Evolutionary conservation across 2,113 vertebrate genomes (phyloP).

Genomic region (Propithecus coquereli): DNA sequence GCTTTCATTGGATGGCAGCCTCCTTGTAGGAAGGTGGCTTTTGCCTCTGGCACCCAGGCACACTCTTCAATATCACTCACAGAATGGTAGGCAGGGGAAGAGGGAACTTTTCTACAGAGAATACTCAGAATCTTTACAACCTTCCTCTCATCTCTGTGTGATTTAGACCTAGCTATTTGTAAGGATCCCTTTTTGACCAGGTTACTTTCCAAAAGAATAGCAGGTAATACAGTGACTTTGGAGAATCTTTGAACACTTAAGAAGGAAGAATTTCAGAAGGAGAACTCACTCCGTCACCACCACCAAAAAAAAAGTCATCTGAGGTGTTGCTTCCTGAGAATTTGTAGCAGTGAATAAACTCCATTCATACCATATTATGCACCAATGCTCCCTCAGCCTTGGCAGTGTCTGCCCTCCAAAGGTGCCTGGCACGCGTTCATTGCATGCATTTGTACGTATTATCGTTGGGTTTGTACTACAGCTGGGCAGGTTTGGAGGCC

Average conservation of each 20-base stretch:
- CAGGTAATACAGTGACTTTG: not conserved
- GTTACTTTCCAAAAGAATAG: not conserved
- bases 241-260: not conserved
- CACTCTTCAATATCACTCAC: not conserved
- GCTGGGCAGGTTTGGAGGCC: not conserved
- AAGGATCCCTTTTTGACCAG: not conserved
- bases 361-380: rapidly evolving
- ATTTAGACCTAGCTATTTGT: not conserved
- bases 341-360: not conserved
- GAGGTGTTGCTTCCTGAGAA: not conserved
- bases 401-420: not conserved
- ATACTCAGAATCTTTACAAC: not conserved
- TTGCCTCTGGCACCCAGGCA: rapidly evolving
- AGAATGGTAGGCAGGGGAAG: not conserved
- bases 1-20: not conserved
- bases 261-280: not conserved
- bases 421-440: rapidly evolving
- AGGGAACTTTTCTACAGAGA: not conserved
- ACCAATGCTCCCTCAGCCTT: rapidly evolving
- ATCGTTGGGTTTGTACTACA: not conserved
- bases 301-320: not conserved
- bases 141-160: not conserved
- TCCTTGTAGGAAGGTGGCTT: not conserved
- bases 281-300: not conserved
- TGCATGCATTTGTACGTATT: rapidly evolving